Base-by-base conservation (phyloP, 2,113 vertebrate species). In the Corythornis cristatus region DNA sequence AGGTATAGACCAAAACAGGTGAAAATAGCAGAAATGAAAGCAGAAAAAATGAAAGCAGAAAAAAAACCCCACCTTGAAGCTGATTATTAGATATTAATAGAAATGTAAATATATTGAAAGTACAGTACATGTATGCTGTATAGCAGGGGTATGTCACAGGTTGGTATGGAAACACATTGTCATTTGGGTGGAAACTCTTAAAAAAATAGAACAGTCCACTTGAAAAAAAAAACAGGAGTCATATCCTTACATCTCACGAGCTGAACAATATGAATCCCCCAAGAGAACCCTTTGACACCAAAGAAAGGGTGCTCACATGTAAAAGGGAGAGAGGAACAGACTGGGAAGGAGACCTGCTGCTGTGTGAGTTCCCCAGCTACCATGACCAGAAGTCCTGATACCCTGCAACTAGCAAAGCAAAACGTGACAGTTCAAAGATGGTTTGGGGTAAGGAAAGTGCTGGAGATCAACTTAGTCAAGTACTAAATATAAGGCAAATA, bases 201-300 rank as follows among this genome's bases (percentile, higher is more conserved):
- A 15, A 80, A 86, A 90, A 68, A 11, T 50, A 37, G 37, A 67
- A 84, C 18, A 3, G 11, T 35, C 5, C 0, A 0, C 6, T 77
- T 80, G 22, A 14, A 71, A 67, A 83, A 50, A 50, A 50, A 48
- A 73, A 15, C 28, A 43, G 28, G 33, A 51, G 23, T 46, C 45
- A 35, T 21, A 64, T 19, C n/a, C 29, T 71, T 86, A n/a, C 4
- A 64, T 51, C 21, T 73, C 28, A 73, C 66, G 13, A 43, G 11
- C 12, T 60, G 42, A 85, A 76, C 33, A 28, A 54, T 37, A 26
- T 54, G 28, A 76, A 60, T 15, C 1, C 5, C 5, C 5, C 22
- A 22, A 68, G 64, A 76, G 12, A 60, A 37, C 2, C 9, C 6
- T 75, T 72, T 79, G n/a, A 54, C 28, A 62, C 18, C 37, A 91